Conservation (phyloP, 2,888 invertebrate species). For the Acanthopleura granulata region DNA sequence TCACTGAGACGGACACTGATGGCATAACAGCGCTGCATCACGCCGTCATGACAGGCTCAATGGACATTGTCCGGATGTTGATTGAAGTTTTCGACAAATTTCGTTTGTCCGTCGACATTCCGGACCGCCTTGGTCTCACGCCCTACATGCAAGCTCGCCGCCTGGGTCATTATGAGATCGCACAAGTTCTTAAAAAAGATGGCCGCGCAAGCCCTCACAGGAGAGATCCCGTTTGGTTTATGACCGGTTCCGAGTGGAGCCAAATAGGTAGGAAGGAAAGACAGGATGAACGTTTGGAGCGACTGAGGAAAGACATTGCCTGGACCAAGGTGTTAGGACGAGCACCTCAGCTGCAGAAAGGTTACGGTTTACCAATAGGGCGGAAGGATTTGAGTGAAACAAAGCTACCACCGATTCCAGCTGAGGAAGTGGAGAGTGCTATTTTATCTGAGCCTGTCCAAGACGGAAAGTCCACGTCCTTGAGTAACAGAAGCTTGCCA, state of each 20-base stretch:
- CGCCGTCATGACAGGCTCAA: conserved; percentile 49
- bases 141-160: conserved; percentile 60
- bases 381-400: too few relatives aligned
- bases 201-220: conserved; percentile 49
- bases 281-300: conserved; percentile 34
- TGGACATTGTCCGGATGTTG: conserved; percentile 44
- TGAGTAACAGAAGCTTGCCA: neutral
- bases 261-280: conserved; percentile 52
- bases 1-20: conserved; percentile 49
- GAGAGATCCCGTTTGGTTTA: conserved; percentile 44
- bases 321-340: conserved; percentile 23
- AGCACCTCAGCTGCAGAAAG: neutral
- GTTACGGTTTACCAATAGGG: neutral
- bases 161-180: conserved; percentile 50
- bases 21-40: conserved; percentile 61
- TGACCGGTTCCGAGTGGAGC: conserved; percentile 54
- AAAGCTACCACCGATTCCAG: neutral
- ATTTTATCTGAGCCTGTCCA: neutral
- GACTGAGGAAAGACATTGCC: conserved; percentile 21
- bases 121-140: conserved; percentile 58
- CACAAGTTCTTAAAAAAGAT: conserved; percentile 43
- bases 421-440: neutral
- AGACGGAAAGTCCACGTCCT: neutral
- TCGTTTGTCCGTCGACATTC: conserved; percentile 55
- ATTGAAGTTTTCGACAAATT: conserved; percentile 49